phyloP scores from a whole-genome alignment of 2,113 vertebrate genomes.

The Ceuthmochares aereus region DNA sequence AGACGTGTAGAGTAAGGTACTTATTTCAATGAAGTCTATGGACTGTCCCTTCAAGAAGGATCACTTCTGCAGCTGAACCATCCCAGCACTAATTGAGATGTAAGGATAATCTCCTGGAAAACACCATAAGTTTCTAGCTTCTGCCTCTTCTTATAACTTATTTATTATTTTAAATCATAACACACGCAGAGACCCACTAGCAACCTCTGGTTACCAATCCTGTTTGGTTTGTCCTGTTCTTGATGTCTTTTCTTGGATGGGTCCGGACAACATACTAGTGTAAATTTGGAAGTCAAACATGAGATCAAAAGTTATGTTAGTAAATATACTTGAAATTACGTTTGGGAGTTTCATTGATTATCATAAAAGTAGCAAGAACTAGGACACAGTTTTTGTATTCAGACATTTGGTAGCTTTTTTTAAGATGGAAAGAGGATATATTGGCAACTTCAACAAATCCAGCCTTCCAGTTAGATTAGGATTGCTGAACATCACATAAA shows the following conservation, averaged over 20 bases:
- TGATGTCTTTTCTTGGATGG: not conserved
- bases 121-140: not conserved
- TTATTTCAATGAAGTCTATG: not conserved
- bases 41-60: not conserved
- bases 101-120: not conserved
- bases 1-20: not conserved
- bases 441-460: not conserved
- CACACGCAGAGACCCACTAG: not conserved
- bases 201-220: not conserved
- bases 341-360: accelerated
- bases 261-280: not conserved
- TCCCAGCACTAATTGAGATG: not conserved
- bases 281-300: not conserved
- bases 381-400: not conserved
- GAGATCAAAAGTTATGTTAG: not conserved
- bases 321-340: not conserved
- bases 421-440: not conserved
- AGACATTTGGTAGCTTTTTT: not conserved
- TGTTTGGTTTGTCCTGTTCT: not conserved
- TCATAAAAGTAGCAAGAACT: not conserved
- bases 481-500: not conserved
- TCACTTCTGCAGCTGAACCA: not conserved
- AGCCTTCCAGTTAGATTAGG: not conserved
- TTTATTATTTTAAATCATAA: not conserved
- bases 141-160: not conserved